Evolutionary conservation across 2,113 vertebrate genomes (phyloP).

Genomic region (Heterotilapia buettikoferi): DNA sequence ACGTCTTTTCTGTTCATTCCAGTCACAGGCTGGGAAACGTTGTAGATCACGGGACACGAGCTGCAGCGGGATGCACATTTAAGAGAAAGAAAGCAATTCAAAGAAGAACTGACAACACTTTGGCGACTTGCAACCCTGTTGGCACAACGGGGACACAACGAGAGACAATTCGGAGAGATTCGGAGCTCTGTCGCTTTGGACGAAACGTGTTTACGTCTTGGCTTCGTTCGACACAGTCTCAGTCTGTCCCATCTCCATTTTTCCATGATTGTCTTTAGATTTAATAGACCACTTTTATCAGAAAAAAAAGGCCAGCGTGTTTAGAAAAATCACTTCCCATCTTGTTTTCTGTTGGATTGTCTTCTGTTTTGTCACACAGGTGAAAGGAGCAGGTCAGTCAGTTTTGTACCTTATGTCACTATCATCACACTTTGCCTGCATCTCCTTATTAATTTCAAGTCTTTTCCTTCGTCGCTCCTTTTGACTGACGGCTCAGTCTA

Average conservation of each 20-base stretch:
- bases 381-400: slow-evolving; percentile 19
- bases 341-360: slow-evolving; percentile 53
- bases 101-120: slow-evolving; percentile 41
- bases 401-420: background rate
- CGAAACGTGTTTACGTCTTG: slow-evolving; percentile 4
- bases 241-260: background rate
- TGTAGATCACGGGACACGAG: background rate
- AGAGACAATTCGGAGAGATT: slow-evolving; percentile 7
- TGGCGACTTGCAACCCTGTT: slow-evolving; percentile 41
- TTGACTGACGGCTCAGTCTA: slow-evolving; percentile 38
- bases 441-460: background rate
- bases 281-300: slow-evolving; percentile 8
- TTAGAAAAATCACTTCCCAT: background rate
- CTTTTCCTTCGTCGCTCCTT: background rate
- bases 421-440: background rate
- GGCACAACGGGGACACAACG: slow-evolving; percentile 7
- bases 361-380: slow-evolving; percentile 26
- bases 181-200: background rate
- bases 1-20: background rate
- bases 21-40: background rate
- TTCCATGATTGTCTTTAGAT: slow-evolving; percentile 80
- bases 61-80: background rate
- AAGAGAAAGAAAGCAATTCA: slow-evolving; percentile 22
- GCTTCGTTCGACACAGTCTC: background rate
- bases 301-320: slow-evolving; percentile 8